Percentiles rank a stretch among this genome's conserved stretches.
phyloP scores from a whole-genome alignment of 2,888 invertebrate species.

The Drosophila phalerata region DNA sequence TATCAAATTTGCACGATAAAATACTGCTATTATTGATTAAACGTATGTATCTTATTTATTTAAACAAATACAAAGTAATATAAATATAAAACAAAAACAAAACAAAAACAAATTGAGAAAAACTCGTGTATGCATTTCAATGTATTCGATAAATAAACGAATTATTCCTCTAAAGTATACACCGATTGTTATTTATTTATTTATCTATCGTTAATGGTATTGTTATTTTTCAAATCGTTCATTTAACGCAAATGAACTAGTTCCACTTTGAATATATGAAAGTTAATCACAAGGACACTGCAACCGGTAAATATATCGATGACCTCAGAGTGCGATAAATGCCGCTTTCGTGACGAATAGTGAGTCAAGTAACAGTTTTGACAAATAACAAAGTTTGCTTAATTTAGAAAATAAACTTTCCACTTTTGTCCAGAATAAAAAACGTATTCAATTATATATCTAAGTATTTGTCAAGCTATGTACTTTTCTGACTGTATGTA shows the following conservation, averaged over 20 bases:
- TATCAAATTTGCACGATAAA: conserved; percentile 84
- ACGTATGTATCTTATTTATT: conserved; percentile 84
- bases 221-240: neutral
- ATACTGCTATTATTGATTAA: conserved; percentile 84
- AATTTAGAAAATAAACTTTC: no score
- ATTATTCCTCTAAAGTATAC: conserved; percentile 78
- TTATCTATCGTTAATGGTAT: conserved; percentile 16
- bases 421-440: no score
- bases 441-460: no score
- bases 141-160: conserved; percentile 84
- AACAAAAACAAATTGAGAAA: conserved; percentile 65
- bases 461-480: no score
- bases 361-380: neutral
- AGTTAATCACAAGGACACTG: neutral
- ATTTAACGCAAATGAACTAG: neutral
- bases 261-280: neutral
- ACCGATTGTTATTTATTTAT: conserved; percentile 11
- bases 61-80: conserved; percentile 81
- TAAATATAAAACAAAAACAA: conserved; percentile 66
- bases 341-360: neutral
- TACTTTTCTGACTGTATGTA: no score
- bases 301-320: neutral
- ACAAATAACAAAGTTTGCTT: neutral
- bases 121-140: conserved; percentile 84
- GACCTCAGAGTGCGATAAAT: neutral